phyloP scores from a whole-genome alignment of 2,888 invertebrate genomes.

The Neoscelio sp. region DNA sequence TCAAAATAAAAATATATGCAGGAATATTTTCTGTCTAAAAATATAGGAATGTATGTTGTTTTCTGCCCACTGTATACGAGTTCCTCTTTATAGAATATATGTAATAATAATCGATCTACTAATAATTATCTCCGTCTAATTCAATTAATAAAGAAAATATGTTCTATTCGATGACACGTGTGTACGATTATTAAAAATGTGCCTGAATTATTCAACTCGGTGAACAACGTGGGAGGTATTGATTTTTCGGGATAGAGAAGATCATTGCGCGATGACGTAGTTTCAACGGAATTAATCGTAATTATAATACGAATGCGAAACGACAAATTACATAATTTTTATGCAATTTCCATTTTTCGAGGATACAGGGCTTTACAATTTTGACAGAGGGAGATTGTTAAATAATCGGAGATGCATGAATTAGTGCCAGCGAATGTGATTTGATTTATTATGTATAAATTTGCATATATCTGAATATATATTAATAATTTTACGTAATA shows the following conservation, averaged over 20 bases:
- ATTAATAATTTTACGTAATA: slow-evolving; percentile 41
- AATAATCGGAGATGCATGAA: slow-evolving; percentile 32
- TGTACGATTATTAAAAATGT: slow-evolving; percentile 21
- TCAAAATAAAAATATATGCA: too few species aligned
- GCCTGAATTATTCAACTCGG: slow-evolving; percentile 25
- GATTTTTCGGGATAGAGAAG: slow-evolving; percentile 51
- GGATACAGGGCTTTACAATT: slow-evolving; percentile 18
- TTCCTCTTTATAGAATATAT: too few species aligned
- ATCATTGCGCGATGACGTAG: slow-evolving; percentile 52
- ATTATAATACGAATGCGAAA: too few species aligned
- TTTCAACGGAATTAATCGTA: background rate
- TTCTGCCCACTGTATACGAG: too few species aligned
- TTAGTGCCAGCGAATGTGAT: slow-evolving; percentile 31
- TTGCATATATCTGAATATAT: slow-evolving; percentile 47
- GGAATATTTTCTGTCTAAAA: too few species aligned
- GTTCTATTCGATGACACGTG: slow-evolving; percentile 9
- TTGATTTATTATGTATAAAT: slow-evolving; percentile 58
- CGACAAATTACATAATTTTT: too few species aligned
- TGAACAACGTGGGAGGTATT: slow-evolving; percentile 45
- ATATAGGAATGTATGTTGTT: too few species aligned
- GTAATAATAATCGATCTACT: too few species aligned
- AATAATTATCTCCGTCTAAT: too few species aligned
- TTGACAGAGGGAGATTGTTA: slow-evolving; percentile 20
- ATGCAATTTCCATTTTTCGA: too few species aligned
- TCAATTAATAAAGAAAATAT: too few species aligned